Conservation (phyloP, 53 echinoderm and acorn worm species). For the Hippasteria phrygiana region DNA sequence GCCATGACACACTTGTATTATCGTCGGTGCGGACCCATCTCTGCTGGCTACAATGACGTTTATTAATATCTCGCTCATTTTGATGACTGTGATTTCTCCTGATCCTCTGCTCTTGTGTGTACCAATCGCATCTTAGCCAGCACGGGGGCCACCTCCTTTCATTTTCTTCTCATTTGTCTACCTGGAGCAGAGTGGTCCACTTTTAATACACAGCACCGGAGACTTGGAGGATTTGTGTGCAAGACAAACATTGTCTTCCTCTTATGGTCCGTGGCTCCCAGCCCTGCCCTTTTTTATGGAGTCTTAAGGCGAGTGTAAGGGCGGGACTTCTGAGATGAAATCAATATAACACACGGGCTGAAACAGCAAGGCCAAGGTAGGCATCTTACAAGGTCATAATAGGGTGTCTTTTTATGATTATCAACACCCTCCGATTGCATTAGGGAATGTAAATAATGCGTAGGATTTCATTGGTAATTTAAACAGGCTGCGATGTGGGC, state of each 20-base stretch:
- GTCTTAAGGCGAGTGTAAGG: constrained; percentile 13
- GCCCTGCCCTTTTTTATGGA: not conserved
- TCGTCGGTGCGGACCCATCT: no score
- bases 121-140: constrained; percentile 2
- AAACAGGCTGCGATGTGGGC: constrained; percentile 61
- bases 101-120: constrained; percentile 33
- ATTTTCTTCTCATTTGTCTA: not conserved
- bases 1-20: no score
- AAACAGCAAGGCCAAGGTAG: constrained; percentile 47
- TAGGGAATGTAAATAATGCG: constrained; percentile 82
- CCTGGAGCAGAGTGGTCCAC: constrained; percentile 23
- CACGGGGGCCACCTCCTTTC: not conserved
- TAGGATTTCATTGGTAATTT: constrained; percentile 75
- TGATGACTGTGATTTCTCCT: constrained; percentile 35
- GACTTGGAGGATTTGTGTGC: constrained; percentile 10
- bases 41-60: no score
- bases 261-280: constrained; percentile 9
- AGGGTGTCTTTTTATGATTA: not conserved
- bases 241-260: constrained; percentile 39
- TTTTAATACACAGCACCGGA: not conserved
- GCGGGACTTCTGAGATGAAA: constrained; percentile 40
- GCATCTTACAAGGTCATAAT: constrained; percentile 31
- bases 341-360: constrained; percentile 37
- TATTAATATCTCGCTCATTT: constrained; percentile 35
- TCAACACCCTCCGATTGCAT: constrained; percentile 47